These are phyloP conservation scores for Lutjanus erythropterus DNA, from an alignment of 2,113 vertebrate genomes.

Conservation along the genomic window DNA sequence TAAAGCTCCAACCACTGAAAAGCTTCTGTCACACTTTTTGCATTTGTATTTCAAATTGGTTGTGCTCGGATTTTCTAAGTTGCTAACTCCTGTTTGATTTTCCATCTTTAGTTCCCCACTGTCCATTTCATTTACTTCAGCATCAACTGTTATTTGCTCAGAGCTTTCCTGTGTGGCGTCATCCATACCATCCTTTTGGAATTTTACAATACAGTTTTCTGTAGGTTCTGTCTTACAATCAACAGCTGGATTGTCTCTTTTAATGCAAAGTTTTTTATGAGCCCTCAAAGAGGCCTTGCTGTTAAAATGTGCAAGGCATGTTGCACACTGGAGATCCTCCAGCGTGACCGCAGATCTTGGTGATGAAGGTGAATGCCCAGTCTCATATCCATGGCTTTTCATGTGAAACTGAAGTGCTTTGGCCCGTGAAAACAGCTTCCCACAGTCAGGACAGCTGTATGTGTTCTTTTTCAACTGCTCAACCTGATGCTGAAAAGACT, in stretches of 20 bases:
- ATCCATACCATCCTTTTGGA: neutral
- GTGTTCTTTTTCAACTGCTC: conserved; percentile 85
- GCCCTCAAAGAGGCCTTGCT: conserved; percentile 72
- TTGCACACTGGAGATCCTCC: conserved; percentile 73
- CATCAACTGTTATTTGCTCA: neutral
- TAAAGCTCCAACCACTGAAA: conserved; percentile 81
- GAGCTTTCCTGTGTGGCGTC: neutral
- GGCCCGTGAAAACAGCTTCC: conserved; percentile 84
- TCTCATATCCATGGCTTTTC: conserved; percentile 85
- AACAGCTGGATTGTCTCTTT: conserved; percentile 40
- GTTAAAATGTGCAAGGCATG: conserved; percentile 75
- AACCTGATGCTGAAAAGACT: conserved; percentile 85
- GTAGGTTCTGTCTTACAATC: neutral
- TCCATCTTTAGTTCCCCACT: neutral
- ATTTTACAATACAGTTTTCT: neutral
- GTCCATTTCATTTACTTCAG: conserved; percentile 20
- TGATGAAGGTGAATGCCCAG: conserved; percentile 58
- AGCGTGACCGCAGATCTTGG: conserved; percentile 25
- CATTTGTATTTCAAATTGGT: conserved; percentile 81
- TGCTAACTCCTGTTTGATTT: neutral
- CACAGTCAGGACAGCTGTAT: conserved; percentile 84
- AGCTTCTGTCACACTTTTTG: conserved; percentile 77
- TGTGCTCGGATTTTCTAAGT: conserved; percentile 13
- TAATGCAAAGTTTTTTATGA: conserved; percentile 78
- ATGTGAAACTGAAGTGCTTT: conserved; percentile 88